Base-by-base conservation (phyloP, 2,888 invertebrate genomes). In the Pemphredon lugubris region DNA sequence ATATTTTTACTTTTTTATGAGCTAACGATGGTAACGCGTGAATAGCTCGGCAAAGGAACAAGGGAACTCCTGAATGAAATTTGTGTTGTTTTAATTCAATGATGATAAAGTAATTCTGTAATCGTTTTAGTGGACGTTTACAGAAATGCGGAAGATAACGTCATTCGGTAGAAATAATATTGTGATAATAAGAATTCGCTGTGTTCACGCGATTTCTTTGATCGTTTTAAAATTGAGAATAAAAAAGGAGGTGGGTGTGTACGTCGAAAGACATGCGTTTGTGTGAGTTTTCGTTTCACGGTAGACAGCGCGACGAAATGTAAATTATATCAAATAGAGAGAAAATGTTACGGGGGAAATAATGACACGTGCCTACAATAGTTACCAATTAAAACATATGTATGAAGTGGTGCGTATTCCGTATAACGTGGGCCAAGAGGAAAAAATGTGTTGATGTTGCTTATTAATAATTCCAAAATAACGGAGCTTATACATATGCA, bases 351-450 rank as follows among this genome's bases (percentile, higher is more conserved):
- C 45, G n/a, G 39, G 44, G 20, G 47, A 45, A 57, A 63, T 57
- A 75, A 66, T 64, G 63, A 79, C 66, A 75, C 72, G 83, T 83
- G 83, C 80, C 83, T 83, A 80, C 73, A 73, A 76, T 80, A 83
- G 83, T 83, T 83, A 83, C 83, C 83, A 83, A 65, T 79, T 53
- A 67, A 50, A 57, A 53, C 64, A 50, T 67, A 73, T 69, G 47
- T 75, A 55, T 65, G 68, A 65, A 70, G 58, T 77, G n/a, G n/a
- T n/a, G n/a, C n/a, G 73, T 79, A 72, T 63, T 42, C n/a, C 40
- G 30, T 60, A 37, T 42, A 59, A 13, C 67, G 48, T 60, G 67
- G 58, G 45, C 63, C 60, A 65, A 64, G 66, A 70, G 63, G 59
- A 68, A 45, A 40, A 23, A n/a, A n/a, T n/a, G n/a, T n/a, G n/a